phyloP scores from a whole-genome alignment of 2,888 invertebrate genomes.

The Pterostichus niger region DNA sequence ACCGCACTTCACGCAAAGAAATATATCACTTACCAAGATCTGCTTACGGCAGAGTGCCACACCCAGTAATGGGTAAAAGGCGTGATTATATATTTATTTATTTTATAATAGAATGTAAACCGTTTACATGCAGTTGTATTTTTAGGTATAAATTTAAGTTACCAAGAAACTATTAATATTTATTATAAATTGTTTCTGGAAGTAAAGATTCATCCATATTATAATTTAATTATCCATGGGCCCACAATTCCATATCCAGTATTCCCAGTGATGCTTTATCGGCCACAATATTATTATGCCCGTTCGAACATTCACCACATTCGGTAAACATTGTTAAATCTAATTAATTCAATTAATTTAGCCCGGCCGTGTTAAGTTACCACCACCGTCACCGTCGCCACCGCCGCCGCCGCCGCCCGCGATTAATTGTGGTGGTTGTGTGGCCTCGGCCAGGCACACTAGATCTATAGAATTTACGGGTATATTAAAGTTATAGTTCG shows the following conservation, averaged over 20 bases:
- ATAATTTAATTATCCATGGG: slow-evolving; percentile 26
- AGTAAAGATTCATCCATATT: background rate
- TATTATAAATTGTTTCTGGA: no score
- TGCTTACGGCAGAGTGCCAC: no score
- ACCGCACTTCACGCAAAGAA: no score
- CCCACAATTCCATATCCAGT: no score
- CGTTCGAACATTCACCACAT: slow-evolving; percentile 49
- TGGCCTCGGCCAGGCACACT: background rate
- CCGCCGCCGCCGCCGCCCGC: background rate
- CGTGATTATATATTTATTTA: no score
- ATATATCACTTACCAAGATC: no score
- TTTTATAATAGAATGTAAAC: no score
- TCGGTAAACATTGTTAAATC: slow-evolving; percentile 55
- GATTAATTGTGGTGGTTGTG: slow-evolving; percentile 32
- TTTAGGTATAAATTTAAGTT: no score
- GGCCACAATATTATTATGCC: slow-evolving; percentile 40
- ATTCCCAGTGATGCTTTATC: slow-evolving; percentile 37
- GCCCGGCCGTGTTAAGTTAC: slow-evolving; percentile 5
- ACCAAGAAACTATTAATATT: no score
- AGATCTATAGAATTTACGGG: slow-evolving; percentile 24
- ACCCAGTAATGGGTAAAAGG: no score
- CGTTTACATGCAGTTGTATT: no score
- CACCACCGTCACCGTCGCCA: no score
- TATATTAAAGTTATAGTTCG: slow-evolving; percentile 47
- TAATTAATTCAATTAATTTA: slow-evolving; percentile 56